Conservation (phyloP, 2,797 vertebrate genomes). For the Neosilurus hyrtlii region DNA sequence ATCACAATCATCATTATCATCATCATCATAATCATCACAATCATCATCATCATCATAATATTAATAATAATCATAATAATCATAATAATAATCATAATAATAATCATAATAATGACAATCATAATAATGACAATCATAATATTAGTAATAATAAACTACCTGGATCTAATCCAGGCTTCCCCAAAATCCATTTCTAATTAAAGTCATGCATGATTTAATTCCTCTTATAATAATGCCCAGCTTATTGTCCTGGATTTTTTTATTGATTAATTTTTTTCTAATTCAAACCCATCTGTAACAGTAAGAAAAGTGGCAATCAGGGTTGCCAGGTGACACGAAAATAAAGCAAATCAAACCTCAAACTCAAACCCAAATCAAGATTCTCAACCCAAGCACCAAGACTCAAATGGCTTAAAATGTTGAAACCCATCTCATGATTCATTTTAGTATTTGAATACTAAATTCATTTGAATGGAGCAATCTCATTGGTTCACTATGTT, state of each 20-base stretch:
- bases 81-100: no score
- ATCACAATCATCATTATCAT: no score
- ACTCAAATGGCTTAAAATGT: neutral
- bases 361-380: neutral
- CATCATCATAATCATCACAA: no score
- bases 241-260: neutral
- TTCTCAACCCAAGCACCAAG: neutral
- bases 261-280: neutral
- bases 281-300: neutral
- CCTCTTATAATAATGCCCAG: neutral
- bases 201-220: no score
- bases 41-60: no score
- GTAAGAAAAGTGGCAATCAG: neutral
- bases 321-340: neutral
- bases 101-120: no score
- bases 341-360: neutral
- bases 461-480: no score
- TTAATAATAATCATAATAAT: no score
- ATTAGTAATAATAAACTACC: no score
- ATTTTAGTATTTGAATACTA: neutral
- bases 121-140: no score
- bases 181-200: neutral
- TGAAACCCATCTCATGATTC: neutral
- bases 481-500: no score
- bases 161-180: neutral